Conservation (phyloP, 2,113 vertebrate genomes). For the Scytalopus superciliaris region DNA sequence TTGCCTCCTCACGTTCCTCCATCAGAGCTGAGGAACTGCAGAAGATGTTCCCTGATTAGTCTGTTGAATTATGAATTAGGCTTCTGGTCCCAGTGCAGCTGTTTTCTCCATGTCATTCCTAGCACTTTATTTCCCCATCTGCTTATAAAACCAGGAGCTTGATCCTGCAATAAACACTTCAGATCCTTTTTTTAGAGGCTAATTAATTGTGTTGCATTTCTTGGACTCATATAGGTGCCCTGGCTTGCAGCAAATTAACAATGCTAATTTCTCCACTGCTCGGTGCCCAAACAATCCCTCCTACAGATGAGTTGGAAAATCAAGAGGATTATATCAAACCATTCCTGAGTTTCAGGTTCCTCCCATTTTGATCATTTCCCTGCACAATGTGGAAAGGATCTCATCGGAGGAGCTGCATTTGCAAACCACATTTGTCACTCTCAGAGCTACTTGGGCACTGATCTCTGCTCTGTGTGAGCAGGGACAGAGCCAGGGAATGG, state of each 20-base stretch:
- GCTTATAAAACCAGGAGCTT: constrained; percentile 79
- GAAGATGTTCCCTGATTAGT: constrained; percentile 83
- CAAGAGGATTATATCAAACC: neutral
- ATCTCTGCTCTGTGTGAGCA: neutral
- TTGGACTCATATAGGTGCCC: constrained; percentile 44
- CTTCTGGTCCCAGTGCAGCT: constrained; percentile 78
- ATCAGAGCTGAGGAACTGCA: constrained; percentile 62
- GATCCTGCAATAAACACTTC: constrained; percentile 83
- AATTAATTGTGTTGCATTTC: constrained; percentile 83
- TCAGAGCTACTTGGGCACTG: neutral
- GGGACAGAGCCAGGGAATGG: neutral
- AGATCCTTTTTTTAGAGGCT: constrained; percentile 71
- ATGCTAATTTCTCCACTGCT: constrained; percentile 44
- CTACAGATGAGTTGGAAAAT: neutral
- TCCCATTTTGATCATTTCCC: neutral
- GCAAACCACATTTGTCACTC: neutral
- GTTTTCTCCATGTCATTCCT: constrained; percentile 78
- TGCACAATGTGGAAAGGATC: neutral
- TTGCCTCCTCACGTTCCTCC: constrained; percentile 77
- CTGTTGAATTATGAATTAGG: constrained; percentile 84
- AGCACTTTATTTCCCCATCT: constrained; percentile 81
- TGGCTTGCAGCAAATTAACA: constrained; percentile 69
- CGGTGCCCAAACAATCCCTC: neutral
- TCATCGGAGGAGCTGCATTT: neutral
- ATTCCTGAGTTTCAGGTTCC: neutral